A percentile compares a stretch with the other conserved stretches of the same genome.
phyloP scores from a whole-genome alignment of 2,888 invertebrate species.

The Agrotis puta region DNA sequence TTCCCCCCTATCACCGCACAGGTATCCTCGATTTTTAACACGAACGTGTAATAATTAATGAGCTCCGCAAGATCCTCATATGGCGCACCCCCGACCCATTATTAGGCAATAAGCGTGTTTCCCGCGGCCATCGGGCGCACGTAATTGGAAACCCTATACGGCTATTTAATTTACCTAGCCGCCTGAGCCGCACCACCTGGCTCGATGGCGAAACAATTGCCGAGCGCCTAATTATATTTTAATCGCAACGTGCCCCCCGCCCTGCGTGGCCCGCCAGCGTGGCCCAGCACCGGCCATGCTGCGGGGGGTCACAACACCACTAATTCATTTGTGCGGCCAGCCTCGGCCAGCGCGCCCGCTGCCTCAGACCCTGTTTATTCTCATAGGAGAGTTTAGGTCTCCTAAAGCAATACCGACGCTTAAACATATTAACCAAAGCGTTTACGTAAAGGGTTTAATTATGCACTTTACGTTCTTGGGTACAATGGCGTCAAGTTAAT shows the following conservation, averaged over 20 bases:
- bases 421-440: slow-evolving; percentile 89
- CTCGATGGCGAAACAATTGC: slow-evolving; percentile 90
- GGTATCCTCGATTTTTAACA: slow-evolving; percentile 73
- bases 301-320: slow-evolving; percentile 78
- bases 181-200: slow-evolving; percentile 85
- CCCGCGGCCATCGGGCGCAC: slow-evolving; percentile 79
- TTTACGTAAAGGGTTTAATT: slow-evolving; percentile 89
- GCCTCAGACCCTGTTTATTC: slow-evolving; percentile 86
- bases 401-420: slow-evolving; percentile 88
- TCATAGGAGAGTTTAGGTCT: slow-evolving; percentile 90
- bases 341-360: slow-evolving; percentile 75
- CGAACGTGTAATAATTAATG: slow-evolving; percentile 82
- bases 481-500: slow-evolving; percentile 88
- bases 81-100: slow-evolving; percentile 82
- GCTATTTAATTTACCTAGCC: slow-evolving; percentile 89
- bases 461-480: slow-evolving; percentile 86
- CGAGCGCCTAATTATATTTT: slow-evolving; percentile 90
- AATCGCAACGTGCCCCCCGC: slow-evolving; percentile 86
- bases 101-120: slow-evolving; percentile 87
- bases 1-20: slow-evolving; percentile 55
- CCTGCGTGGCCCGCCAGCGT: slow-evolving; percentile 67
- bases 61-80: slow-evolving; percentile 80
- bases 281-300: slow-evolving; percentile 58
- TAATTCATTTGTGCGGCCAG: slow-evolving; percentile 88
- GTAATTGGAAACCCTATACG: slow-evolving; percentile 88